Conservation (phyloP, 2,888 invertebrate genomes). For the Loripinus fragilis region DNA sequence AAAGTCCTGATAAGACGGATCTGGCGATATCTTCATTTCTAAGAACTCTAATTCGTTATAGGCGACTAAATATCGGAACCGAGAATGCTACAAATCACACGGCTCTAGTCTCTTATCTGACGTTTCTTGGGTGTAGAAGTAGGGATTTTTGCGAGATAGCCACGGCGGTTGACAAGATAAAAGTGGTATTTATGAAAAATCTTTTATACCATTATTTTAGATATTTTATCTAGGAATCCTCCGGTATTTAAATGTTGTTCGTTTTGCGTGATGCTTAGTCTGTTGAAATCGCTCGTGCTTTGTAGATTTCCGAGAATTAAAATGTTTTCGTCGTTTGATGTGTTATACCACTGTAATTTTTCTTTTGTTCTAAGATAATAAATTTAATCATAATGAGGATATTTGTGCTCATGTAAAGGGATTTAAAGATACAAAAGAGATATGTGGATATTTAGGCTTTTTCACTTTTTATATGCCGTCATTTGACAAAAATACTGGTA, state of each 20-base stretch:
- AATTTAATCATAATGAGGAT: neutral
- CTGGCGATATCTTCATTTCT: slow-evolving; percentile 9
- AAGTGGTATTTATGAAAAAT: slow-evolving; percentile 27
- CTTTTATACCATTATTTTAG: slow-evolving; percentile 21
- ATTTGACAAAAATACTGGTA: too few species aligned
- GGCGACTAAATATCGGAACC: neutral
- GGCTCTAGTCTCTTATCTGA: slow-evolving; percentile 19
- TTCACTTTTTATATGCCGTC: too few species aligned
- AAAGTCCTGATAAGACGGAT: slow-evolving; percentile 25
- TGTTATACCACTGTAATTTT: neutral
- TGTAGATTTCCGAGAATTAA: neutral
- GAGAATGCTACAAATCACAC: slow-evolving; percentile 12
- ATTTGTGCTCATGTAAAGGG: neutral
- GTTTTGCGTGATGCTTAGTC: slow-evolving; percentile 7
- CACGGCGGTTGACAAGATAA: slow-evolving; percentile 25
- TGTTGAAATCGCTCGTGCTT: neutral
- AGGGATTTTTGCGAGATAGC: slow-evolving; percentile 21
- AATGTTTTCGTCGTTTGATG: slow-evolving; percentile 2
- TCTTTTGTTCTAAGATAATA: slow-evolving; percentile 5
- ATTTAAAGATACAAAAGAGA: neutral
- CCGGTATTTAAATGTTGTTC: slow-evolving; percentile 22
- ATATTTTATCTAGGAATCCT: slow-evolving; percentile 15
- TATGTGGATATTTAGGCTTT: too few species aligned
- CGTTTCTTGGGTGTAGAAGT: slow-evolving; percentile 25
- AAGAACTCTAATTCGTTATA: slow-evolving; percentile 22